Base-by-base conservation (phyloP, 2,113 vertebrate genomes). In the Cephalopterus ornatus region DNA sequence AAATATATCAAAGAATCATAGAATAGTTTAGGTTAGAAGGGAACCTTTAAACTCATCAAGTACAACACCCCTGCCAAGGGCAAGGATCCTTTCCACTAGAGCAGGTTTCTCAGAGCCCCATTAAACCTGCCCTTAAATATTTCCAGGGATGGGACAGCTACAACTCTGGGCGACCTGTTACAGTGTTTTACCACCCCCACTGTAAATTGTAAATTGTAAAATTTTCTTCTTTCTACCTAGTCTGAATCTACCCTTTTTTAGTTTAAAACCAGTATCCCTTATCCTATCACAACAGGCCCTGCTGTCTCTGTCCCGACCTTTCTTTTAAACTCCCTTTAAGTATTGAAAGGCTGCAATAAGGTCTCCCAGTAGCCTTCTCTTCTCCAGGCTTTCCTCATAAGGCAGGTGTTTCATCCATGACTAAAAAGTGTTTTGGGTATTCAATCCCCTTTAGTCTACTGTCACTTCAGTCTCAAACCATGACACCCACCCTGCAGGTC, bases 401-500 rank as follows among this genome's bases (percentile, higher is more conserved):
- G 46, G 14, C 30, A 83, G 9, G n/a, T 62, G 12, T 42, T 32
- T 14, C 9, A 70, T 12, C 17, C 70, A 17, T 63, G 37, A 71
- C 41, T 66, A 18, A 70, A 70, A 88, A 82, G 11, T 3, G 0
- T 18, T 61, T 61, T 3, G 41, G 32, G 24, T 49, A 32, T 66
- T 46, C 0, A 3, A 92, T 33, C 3, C 44, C 26, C 20, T 92
- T 53, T 30, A 81, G 15, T 32, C 33, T 50, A 3, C 22, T 78
- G 35, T 8, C 58, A 68, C 28, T 82, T 91, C 1, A 2, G 26
- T 35, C n/a, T 85, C 77, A 87, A 55, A 66, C 18, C 28, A 55
- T 8, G 18, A 78, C 15, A 74, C 4, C 1, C 14, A 85, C 5
- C 11, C 52, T 0, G 0, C 10, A 72, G 44, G 21, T 74, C 42